These are phyloP conservation scores for Notothenia coriiceps DNA, from an alignment of 2,113 vertebrate species.

Conservation along the genomic window DNA sequence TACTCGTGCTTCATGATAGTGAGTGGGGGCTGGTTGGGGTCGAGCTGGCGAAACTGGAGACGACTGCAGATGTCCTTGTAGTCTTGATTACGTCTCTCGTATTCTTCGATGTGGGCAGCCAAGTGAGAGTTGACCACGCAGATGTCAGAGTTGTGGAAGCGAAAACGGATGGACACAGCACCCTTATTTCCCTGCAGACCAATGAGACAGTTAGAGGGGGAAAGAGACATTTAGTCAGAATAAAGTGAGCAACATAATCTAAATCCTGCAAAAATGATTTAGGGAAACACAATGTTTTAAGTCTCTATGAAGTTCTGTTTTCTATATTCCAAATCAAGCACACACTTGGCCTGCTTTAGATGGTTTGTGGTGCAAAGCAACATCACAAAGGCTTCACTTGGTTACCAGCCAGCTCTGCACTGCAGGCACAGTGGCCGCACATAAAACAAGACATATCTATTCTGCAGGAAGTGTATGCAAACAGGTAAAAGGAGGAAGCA, in stretches of 20 bases:
- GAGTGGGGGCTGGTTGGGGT: constrained; percentile 84
- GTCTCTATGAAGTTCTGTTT: neutral
- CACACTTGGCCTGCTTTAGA: neutral
- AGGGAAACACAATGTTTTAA: neutral
- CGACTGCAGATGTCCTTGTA: constrained; percentile 95
- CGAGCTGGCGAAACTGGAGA: constrained; percentile 88
- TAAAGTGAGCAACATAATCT: neutral
- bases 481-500: neutral
- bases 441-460: constrained; percentile 24
- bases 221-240: neutral
- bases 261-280: neutral
- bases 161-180: constrained; percentile 93
- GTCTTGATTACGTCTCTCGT: constrained; percentile 95
- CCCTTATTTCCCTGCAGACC: constrained; percentile 94
- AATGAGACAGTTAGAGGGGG: neutral
- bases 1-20: constrained; percentile 94
- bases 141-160: constrained; percentile 93
- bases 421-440: constrained; percentile 29
- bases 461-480: neutral
- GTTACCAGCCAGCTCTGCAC: constrained; percentile 32
- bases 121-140: constrained; percentile 96
- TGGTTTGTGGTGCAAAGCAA: constrained; percentile 18
- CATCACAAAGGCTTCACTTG: constrained; percentile 29
- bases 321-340: neutral
- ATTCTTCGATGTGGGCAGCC: constrained; percentile 93